A percentile compares a stretch with the other conserved stretches of the same genome.
Evolutionary conservation across 1,140 invertebrate genomes (phyloP).

Genomic region (Anoplophora glabripennis): DNA sequence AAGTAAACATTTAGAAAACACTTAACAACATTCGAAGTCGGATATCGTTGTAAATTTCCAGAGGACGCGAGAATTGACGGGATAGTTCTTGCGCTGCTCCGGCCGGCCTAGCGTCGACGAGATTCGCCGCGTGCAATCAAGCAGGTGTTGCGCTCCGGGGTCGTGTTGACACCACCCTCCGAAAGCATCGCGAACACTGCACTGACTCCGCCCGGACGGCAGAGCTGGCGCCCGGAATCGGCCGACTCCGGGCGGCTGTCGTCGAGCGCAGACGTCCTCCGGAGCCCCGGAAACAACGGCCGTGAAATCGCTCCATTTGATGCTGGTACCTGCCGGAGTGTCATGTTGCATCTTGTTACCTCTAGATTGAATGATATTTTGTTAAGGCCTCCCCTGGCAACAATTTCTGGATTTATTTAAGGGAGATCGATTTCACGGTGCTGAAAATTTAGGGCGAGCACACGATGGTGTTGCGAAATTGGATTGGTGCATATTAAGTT

Average conservation of each 20-base stretch:
- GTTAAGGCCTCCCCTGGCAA: too few species aligned
- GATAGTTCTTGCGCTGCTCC: not conserved
- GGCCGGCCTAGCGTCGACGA: not conserved
- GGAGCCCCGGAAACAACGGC: slow-evolving; percentile 36
- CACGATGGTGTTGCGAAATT: too few species aligned
- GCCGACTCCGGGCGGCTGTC: slow-evolving; percentile 22
- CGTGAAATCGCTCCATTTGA: slow-evolving; percentile 29
- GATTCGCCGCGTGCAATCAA: slow-evolving; percentile 2
- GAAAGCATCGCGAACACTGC: slow-evolving; percentile 30
- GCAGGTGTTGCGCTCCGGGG: not conserved
- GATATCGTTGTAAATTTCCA: slow-evolving; percentile 7
- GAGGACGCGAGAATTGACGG: not conserved
- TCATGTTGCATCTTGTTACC: slow-evolving; percentile 13
- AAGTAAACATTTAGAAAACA: not conserved
- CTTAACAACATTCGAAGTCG: slow-evolving; percentile 2
- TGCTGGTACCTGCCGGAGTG: slow-evolving; percentile 7
- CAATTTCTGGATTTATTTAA: too few species aligned
- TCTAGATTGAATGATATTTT: too few species aligned
- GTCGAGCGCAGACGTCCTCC: slow-evolving; percentile 22
- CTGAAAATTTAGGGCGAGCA: too few species aligned
- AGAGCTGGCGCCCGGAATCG: slow-evolving; percentile 25
- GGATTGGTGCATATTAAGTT: too few species aligned
- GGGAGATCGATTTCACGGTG: too few species aligned
- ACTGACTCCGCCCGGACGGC: slow-evolving; percentile 42
- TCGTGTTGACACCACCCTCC: slow-evolving; percentile 25